Evolutionary conservation across 1,140 invertebrate species (phyloP).

Genomic region (Diachasma alloeum): DNA sequence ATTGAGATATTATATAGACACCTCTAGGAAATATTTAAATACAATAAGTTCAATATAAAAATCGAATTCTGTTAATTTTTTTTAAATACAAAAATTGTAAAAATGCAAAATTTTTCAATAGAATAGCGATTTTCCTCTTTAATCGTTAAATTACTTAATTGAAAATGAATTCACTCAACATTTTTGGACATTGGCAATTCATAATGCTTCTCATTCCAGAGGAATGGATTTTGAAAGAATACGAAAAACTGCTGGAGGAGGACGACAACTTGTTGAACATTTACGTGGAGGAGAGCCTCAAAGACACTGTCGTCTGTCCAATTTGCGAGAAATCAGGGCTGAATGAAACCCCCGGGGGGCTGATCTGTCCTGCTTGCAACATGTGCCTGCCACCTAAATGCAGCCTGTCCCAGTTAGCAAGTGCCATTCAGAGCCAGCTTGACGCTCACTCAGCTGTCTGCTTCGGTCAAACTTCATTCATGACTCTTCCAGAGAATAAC

Average conservation of each 20-base stretch:
- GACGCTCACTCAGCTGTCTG: slow-evolving; percentile 45
- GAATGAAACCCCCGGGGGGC: slow-evolving; percentile 29
- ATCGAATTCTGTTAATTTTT: too few relatives aligned
- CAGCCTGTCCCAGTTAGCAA: slow-evolving; percentile 38
- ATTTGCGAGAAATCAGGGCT: slow-evolving; percentile 49
- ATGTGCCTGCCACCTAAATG: slow-evolving; percentile 40
- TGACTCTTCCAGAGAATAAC: slow-evolving; percentile 40
- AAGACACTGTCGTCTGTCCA: slow-evolving; percentile 48
- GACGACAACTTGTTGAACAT: slow-evolving; percentile 45
- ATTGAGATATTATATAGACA: too few relatives aligned
- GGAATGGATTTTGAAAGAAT: slow-evolving; percentile 58
- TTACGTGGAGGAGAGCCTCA: slow-evolving; percentile 33
- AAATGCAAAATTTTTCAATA: neutral
- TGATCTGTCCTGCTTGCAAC: slow-evolving; percentile 44
- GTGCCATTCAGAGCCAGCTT: slow-evolving; percentile 38
- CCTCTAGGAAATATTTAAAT: too few relatives aligned
- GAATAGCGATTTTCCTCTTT: slow-evolving; percentile 15
- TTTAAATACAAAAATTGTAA: too few relatives aligned
- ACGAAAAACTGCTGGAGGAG: slow-evolving; percentile 48
- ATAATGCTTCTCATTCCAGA: too few relatives aligned
- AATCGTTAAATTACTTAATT: too few relatives aligned
- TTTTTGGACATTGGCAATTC: too few relatives aligned
- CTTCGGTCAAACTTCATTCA: slow-evolving; percentile 40
- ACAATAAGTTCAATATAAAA: too few relatives aligned
- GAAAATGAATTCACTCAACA: too few relatives aligned